These are phyloP conservation scores for Brenthis ino DNA, from an alignment of 2,888 invertebrate genomes.

Conservation along the genomic window DNA sequence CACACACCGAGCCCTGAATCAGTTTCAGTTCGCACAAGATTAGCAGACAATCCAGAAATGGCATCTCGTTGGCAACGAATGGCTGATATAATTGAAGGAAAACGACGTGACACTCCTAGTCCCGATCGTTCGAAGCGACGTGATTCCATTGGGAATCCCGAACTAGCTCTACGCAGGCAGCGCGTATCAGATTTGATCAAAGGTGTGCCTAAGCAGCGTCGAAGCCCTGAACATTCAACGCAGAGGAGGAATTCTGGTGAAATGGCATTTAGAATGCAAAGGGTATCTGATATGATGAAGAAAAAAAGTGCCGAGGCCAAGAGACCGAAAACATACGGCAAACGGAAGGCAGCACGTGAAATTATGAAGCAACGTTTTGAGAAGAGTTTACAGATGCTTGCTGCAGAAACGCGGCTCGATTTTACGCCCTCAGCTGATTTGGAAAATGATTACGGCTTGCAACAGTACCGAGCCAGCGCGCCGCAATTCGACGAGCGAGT, in stretches of 20 bases:
- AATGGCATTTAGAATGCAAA: slow-evolving; percentile 85
- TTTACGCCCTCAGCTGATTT: slow-evolving; percentile 84
- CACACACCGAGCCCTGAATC: slow-evolving; percentile 61
- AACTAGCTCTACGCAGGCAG: slow-evolving; percentile 64
- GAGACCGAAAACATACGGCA: slow-evolving; percentile 55
- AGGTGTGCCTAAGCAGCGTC: slow-evolving; percentile 48
- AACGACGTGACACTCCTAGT: slow-evolving; percentile 56
- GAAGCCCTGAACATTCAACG: slow-evolving; percentile 42
- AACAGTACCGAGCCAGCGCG: slow-evolving; percentile 92
- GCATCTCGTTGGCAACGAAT: slow-evolving; percentile 61
- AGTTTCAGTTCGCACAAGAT: slow-evolving; percentile 51
- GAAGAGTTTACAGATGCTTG: slow-evolving; percentile 93
- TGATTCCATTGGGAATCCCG: slow-evolving; percentile 61
- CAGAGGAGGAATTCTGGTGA: slow-evolving; percentile 62
- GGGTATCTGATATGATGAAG: slow-evolving; percentile 88
- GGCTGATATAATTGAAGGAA: slow-evolving; percentile 69
- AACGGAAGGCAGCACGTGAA: slow-evolving; percentile 75
- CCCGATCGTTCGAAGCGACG: slow-evolving; percentile 56
- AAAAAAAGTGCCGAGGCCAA: slow-evolving; percentile 83
- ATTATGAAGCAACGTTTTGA: slow-evolving; percentile 91
- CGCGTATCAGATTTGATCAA: slow-evolving; percentile 63
- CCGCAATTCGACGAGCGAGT: slow-evolving; percentile 93
- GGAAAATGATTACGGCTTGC: slow-evolving; percentile 90
- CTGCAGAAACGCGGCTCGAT: slow-evolving; percentile 86
- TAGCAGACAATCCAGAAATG: slow-evolving; percentile 60